Base-by-base conservation (phyloP, 2,797 vertebrate species). In the Arnoldichthys spilopterus region DNA sequence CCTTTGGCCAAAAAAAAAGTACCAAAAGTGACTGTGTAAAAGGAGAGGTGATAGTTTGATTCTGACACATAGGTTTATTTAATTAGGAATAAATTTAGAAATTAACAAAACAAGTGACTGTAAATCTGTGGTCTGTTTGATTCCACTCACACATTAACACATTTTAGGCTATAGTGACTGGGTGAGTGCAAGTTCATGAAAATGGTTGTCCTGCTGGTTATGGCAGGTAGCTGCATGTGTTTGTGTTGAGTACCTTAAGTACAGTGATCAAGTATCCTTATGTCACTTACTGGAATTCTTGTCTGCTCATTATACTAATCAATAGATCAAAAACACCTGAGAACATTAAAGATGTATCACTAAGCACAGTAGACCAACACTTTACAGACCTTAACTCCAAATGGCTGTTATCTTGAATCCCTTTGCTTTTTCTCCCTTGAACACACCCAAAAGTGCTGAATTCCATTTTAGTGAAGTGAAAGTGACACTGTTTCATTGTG, bases 1-100 rank as follows among this genome's bases (percentile, higher is more conserved):
- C 76, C 40, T 76, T 79, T 34, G 76, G 75, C 81, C 86, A 91
- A 89, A 89, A 91, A 89, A 89, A 90, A 83, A 62, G 45, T 84
- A 85, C 86, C 85, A 64, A 78, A 90, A 89, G 89, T 91, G 89
- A 90, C 85, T 90, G 77, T 91, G 89, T 88, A 84, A 85, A 86
- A 89, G 82, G 79, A 86, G 86, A 85, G 89, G 86, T 91, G 88
- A 86, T 86, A 82, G 87, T 88, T 90, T 83, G 82, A 69, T 86
- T 88, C 87, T 88, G 66, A 87, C 80, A 51, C 43, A 37, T 86
- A 82, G 74, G 78, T 56, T 82, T 84, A 85, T 84, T 84, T 83
- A 82, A 86, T 80, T 86, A 83, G 84, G 72, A 86, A 86, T 83
- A 84, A 85, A 86, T 64, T 8, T 32, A 76, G 30, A 85, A 61